Conservation (phyloP, 64 coral and sea anemone species). For the Dendronephthya gigantea region DNA sequence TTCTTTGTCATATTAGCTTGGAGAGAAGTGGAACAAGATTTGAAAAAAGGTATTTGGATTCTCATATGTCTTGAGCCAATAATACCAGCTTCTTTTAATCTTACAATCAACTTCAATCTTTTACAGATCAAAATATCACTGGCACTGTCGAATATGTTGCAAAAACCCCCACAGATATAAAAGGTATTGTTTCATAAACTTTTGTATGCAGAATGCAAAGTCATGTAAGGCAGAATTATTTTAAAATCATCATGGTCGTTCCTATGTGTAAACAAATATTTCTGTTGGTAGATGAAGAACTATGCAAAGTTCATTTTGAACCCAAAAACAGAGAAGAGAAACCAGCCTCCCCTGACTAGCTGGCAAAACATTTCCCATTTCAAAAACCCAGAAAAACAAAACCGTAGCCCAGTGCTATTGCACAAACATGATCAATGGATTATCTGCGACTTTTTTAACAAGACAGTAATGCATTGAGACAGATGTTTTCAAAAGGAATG, state of each 20-base stretch:
- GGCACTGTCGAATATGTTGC: neutral
- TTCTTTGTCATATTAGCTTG: neutral
- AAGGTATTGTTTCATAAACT: neutral
- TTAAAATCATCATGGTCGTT: too few relatives aligned
- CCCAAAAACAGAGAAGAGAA: neutral
- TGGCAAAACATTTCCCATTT: neutral
- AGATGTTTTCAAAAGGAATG: too few relatives aligned
- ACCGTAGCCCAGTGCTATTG: too few relatives aligned
- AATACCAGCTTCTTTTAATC: too few relatives aligned
- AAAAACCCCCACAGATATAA: constrained; percentile 8
- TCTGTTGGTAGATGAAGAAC: neutral
- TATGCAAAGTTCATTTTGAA: neutral
- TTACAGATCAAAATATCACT: constrained; percentile 5
- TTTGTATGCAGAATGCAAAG: neutral
- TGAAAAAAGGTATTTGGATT: neutral
- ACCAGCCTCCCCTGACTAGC: neutral
- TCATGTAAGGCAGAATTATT: neutral
- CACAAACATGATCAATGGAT: too few relatives aligned
- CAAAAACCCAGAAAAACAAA: neutral
- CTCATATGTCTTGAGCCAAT: neutral
- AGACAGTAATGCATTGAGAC: too few relatives aligned
- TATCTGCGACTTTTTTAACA: too few relatives aligned
- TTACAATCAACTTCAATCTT: too few relatives aligned
- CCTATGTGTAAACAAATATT: too few relatives aligned
- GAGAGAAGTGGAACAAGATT: neutral